Base-by-base conservation (phyloP, 1,140 invertebrate genomes). In the Bombus huntii region DNA sequence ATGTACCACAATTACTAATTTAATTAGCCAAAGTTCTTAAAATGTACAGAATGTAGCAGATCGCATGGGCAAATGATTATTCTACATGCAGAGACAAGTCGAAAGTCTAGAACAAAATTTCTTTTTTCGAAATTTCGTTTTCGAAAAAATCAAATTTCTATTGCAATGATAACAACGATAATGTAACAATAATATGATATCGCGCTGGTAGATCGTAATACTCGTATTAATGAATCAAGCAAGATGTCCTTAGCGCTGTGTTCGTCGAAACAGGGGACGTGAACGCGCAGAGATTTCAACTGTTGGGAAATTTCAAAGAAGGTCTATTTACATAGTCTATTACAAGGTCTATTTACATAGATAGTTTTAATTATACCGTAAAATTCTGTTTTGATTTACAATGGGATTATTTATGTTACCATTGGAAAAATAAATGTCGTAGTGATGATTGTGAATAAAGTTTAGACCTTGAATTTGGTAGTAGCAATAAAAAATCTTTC, bases 401-500 rank as follows among this genome's bases (percentile, higher is more conserved):
- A n/a, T 4, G 22, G 73, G 74, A 44, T 31, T 18, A 66, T 66
- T 31, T 66, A 31, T 6, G 13, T 31, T 10, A 34, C 15, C 74
- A 31, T 37, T 18, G 22, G 68, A 75, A 59, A 10, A 83, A 18
- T 59, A 68, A 87, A 39, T 28, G 42, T 59, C 78, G 84, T 80
- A 82, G 31, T 34, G 37, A 42, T 37, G 65, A 71, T 42, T 68
- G 47, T 75, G 74, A 81, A 85, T 37, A 83, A 87, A 85, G 74
- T 82, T 62, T 66, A 28, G 44, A 39, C 31, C 78, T 47, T 59
- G 83, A 79, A 88, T 88, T 92, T 89, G 87, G 83, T 90, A 73
- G 75, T 81, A 81, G 31, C 59, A 89, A 88, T 82, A 28, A 62
- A 86, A 86, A 88, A 72, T 53, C 83, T 92, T 91, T 75, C 89